Base-by-base conservation (phyloP, 2,888 invertebrate species). In the Athripsodes cinereus region DNA sequence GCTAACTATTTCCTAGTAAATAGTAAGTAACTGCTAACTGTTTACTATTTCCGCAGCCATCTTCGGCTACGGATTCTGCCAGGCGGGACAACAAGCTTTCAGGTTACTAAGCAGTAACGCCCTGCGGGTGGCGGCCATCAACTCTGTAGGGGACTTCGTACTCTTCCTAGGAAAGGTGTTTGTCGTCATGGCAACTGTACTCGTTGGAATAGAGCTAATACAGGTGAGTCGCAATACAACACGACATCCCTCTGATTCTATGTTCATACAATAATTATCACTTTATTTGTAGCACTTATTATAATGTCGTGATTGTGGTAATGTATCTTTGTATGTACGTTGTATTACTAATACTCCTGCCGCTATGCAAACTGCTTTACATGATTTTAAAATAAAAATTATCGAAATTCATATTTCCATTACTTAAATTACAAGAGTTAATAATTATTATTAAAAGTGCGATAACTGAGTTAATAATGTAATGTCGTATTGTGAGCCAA, bases 91-190 rank as follows among this genome's bases (percentile, higher is more conserved):
- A 66, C 78, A 79, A 66, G 86, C 87, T 0, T 85, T 86, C 66
- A 72, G 74, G 62, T 72, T 82, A 16, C 68, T 89, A 13, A 73
- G 82, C 0, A 78, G 74, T 46, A 88, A 88, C 70, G 81, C 82
- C 35, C 70, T 88, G 47, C 72, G 85, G 59, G 84, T 88, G 11
- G 78, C 82, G 13, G 85, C 86, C 2, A 85, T 88, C 50, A 88
- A 88, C 72, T 85, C 86, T 22, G 83, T 88, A n/a, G 87, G 87
- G 11, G 86, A 86, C 69, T 87, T 87, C 67, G 82, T 87, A 1
- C 69, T 88, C 21, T 82, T 87, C 65, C 71, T 88, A 49, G 83
- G 83, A 22, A 88, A 89, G 76, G 75, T 84, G 2, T 71, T 84
- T 20, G 83, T 88, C 2, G 84, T 86, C 44, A 75, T 81, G 2